Percentiles rank a stretch among this genome's conserved stretches.
Evolutionary conservation across 2,113 vertebrate genomes (phyloP).

Genomic region (Channa maculata): DNA sequence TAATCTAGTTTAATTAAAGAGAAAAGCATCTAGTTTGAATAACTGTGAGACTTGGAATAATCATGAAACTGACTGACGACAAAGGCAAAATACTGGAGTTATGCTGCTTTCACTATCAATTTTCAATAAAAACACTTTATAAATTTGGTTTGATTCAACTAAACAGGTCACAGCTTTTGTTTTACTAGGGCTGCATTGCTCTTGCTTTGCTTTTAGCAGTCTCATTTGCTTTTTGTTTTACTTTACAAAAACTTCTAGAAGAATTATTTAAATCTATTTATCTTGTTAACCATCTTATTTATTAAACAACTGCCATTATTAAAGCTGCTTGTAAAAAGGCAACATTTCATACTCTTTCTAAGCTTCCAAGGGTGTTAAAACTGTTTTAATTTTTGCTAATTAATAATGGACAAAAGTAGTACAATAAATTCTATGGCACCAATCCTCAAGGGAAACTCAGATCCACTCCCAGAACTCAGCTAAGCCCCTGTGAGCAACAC

Average conservation of each 20-base stretch:
- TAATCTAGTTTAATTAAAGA: background rate
- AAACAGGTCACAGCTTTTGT: background rate
- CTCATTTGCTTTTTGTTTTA: no score
- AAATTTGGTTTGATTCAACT: background rate
- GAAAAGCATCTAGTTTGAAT: constrained; percentile 21
- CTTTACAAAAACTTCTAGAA: no score
- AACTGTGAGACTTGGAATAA: constrained; percentile 32
- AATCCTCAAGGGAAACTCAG: constrained; percentile 14
- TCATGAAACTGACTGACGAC: constrained; percentile 24
- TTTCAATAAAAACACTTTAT: background rate
- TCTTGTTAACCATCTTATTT: background rate
- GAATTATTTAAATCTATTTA: no score
- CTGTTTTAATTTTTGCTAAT: constrained; percentile 49
- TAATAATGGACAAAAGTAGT: constrained; percentile 11
- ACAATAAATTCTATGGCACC: constrained; percentile 43
- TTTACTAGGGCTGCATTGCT: no score
- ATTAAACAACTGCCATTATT: constrained; percentile 1
- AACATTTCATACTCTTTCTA: constrained; percentile 34
- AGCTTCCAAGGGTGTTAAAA: constrained; percentile 13
- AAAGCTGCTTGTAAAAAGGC: constrained; percentile 50
- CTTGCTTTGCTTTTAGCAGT: no score
- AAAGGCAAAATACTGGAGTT: constrained; percentile 7
- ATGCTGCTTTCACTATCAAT: background rate
- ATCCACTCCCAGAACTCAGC: constrained; percentile 23
- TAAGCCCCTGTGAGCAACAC: constrained; percentile 45